Base-by-base conservation (phyloP, 2,113 vertebrate genomes). In the Bolborhynchus lineola region DNA sequence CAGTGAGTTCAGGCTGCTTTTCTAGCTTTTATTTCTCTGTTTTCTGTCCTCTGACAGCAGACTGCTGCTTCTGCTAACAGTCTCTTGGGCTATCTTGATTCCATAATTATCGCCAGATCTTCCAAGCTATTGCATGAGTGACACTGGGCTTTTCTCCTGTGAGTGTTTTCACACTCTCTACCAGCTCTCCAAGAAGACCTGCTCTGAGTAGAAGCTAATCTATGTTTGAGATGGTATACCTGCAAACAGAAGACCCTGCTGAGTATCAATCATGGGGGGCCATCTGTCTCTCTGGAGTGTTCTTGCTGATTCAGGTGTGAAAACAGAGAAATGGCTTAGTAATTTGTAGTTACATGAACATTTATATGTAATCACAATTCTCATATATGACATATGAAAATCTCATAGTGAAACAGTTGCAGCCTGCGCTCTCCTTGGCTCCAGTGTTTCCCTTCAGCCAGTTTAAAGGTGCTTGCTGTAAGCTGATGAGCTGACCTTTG, bases 41-140 rank as follows among this genome's bases (percentile, higher is more conserved):
- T 82, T 72, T 69, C n/a, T 77, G 46, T 71, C 42, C 28, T 85
- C 39, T 82, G 74, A 65, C 44, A 89, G 71, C 55, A 81, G 50
- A 11, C 29, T 86, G 64, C 72, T 89, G 23, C 19, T 86, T 44
- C 53, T 82, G 49, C 69, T 83, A 10, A 26, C 42, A 49, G 20
- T 70, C 72, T 95, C 50, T 33, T 70, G 81, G 81, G 86, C 72
- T 71, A 4, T 70, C 60, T 53, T 75, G 21, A 15, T 91, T 95
- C 78, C 75, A 92, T 69, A 93, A 72, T 90, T 64, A 77, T 44
- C 83, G 46, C 60, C 64, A 41, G 20, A 12, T 89, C 93, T 96
- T 87, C 84, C 57, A 85, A 57, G 62, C 79, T 85, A 7, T 69
- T 79, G 78, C 53, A 23, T 82, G 63, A 91, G 23, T 90, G 86